phyloP scores from a whole-genome alignment of 2,888 invertebrate species.

The Camponotus fellah region DNA sequence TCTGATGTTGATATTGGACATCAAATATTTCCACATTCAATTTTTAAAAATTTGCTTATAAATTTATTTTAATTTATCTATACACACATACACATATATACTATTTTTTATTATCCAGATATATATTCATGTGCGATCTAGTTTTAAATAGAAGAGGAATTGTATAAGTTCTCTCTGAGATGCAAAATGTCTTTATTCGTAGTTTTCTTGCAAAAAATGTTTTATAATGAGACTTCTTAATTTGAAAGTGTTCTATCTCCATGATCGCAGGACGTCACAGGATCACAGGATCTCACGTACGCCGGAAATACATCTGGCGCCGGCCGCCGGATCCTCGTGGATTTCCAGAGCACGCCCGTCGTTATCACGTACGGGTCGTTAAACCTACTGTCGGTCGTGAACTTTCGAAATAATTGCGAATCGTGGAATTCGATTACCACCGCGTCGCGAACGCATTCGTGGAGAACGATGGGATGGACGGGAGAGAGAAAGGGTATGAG shows the following conservation, averaged over 20 bases:
- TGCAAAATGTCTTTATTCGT: background rate
- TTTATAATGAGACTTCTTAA: background rate
- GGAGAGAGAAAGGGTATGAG: background rate
- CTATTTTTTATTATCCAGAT: too few relatives aligned
- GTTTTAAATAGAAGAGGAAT: background rate
- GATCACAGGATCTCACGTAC: slow-evolving; percentile 31
- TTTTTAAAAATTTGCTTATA: background rate
- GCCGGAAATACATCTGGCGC: slow-evolving; percentile 41
- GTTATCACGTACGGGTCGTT: slow-evolving; percentile 62
- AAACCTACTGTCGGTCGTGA: slow-evolving; percentile 54
- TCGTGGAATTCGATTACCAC: slow-evolving; percentile 66
- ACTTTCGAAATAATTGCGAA: slow-evolving; percentile 63
- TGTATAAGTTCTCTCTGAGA: background rate
- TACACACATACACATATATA: too few relatives aligned
- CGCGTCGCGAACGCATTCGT: slow-evolving; percentile 18
- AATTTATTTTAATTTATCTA: background rate
- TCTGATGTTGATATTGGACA: background rate
- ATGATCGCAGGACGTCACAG: background rate
- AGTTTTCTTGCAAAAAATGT: background rate
- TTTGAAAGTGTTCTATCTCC: background rate
- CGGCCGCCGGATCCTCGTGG: slow-evolving; percentile 3
- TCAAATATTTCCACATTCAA: background rate
- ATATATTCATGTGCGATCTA: background rate
- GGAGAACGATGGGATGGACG: slow-evolving; percentile 11
- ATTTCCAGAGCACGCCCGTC: slow-evolving; percentile 45